phyloP scores from a whole-genome alignment of 1,140 invertebrate genomes.

The Ridgeia piscesae region DNA sequence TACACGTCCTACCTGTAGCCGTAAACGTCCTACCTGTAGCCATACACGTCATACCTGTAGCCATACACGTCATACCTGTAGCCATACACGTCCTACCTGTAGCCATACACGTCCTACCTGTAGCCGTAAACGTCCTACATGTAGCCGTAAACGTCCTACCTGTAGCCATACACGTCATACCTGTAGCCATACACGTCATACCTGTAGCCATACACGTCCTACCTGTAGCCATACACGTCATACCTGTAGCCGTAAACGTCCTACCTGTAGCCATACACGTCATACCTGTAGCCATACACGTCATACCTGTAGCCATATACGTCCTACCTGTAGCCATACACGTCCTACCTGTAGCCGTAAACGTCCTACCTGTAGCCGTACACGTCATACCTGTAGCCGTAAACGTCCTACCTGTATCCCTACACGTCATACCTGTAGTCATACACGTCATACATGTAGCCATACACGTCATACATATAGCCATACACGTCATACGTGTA shows the following conservation, averaged over 20 bases:
- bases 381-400: too few relatives aligned
- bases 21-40: constrained; percentile 44
- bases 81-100: constrained; percentile 53
- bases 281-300: constrained; percentile 42
- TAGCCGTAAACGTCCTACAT: constrained; percentile 50
- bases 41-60: constrained; percentile 56
- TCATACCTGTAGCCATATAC: too few relatives aligned
- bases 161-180: constrained; percentile 48
- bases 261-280: constrained; percentile 43
- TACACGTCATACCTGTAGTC: too few relatives aligned
- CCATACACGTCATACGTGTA: constrained; percentile 5
- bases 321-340: constrained; percentile 39
- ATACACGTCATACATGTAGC: constrained; percentile 3
- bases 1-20: constrained; percentile 13
- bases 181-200: too few relatives aligned
- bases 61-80: constrained; percentile 10
- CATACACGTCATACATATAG: constrained; percentile 56
- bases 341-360: too few relatives aligned
- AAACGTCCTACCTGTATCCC: constrained; percentile 12
- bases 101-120: constrained; percentile 7
- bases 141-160: too few relatives aligned
- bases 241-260: too few relatives aligned
- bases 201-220: constrained; percentile 44
- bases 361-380: constrained; percentile 32
- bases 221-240: constrained; percentile 46